Evolutionary conservation across 2,888 invertebrate genomes (phyloP), one percentile per base, ranked within the genome.

Genomic region (Harmothoe impar): DNA sequence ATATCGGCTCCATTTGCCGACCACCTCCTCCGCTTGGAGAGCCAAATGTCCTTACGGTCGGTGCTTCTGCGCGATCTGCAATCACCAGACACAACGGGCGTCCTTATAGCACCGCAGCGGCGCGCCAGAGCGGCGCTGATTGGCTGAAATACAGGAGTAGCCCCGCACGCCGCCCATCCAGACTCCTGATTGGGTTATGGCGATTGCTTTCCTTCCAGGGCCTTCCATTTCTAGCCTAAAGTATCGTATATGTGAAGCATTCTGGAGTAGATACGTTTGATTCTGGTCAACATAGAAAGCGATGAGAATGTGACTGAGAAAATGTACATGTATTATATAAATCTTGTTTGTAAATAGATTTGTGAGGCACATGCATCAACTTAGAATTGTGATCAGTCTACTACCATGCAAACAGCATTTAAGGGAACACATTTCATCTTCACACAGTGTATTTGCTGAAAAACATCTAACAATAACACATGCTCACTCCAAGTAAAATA

Each of bases 71-170:
- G 81, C 81, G 81, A 81, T 81, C 81, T 81, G 43, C 81, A 35
- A 81, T 81, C 81, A 81, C 81, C 33, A 81, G 43, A 33, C 81
- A 81, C 81, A 81, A 43, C 5, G 35, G 81, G 81, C 81, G 43
- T 81, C 81, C 77, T 81, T 81, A 81, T 81, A 81, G 43, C 43
- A 25, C 33, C 81, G 81, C 81, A 43, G 81, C 81, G 33, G 81
- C 81, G 81, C 81, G 43, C 35, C 81, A 35, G 81, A 33, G 81
- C 43, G 81, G n/a, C 33, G 81, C 43, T 81, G 81, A 81, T 81
- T 81, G 81, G 81, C 81, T 81, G 81, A 81, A 81, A 81, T 81
- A 20, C 62, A 12, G 29, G 72, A 29, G 72, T 29, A 81, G 12
- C 10, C 81, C 81, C 81, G 35, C 35, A 10, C 35, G 23, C 35